Conservation (phyloP, 2,113 vertebrate species). For the Dascyllus trimaculatus region DNA sequence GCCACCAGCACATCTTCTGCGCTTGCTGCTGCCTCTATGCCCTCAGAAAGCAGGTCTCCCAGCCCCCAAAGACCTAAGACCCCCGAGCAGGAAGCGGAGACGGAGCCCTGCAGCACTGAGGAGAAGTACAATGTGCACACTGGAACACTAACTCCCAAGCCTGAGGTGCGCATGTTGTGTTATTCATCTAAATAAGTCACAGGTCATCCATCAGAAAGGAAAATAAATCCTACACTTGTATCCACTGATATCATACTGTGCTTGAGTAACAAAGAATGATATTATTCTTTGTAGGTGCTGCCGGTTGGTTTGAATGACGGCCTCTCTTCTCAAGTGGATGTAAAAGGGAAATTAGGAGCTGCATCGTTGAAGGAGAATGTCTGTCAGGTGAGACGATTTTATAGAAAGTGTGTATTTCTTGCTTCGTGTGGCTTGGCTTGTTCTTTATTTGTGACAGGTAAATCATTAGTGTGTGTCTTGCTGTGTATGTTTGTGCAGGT, state of each 20-base stretch:
- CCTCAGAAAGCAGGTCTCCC: constrained; percentile 41
- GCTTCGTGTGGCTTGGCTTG: background rate
- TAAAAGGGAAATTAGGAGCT: constrained; percentile 90
- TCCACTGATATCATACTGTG: background rate
- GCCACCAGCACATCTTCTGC: constrained; percentile 39
- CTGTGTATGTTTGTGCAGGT: constrained; percentile 82
- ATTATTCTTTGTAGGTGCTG: constrained; percentile 56
- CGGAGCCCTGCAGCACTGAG: constrained; percentile 54
- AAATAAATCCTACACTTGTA: background rate
- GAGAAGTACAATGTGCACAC: constrained; percentile 55
- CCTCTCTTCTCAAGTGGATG: constrained; percentile 85
- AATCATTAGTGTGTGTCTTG: background rate
- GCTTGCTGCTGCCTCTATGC: constrained; percentile 18
- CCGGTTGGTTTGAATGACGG: constrained; percentile 58
- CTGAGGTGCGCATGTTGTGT: constrained; percentile 70
- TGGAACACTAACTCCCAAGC: constrained; percentile 68
- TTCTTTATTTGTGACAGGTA: background rate
- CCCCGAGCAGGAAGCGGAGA: constrained; percentile 55
- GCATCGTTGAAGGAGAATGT: constrained; percentile 96
- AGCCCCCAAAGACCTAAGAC: constrained; percentile 49
- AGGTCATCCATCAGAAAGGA: background rate
- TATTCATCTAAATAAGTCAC: background rate
- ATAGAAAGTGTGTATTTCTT: background rate
- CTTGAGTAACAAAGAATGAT: background rate
- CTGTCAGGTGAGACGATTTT: constrained; percentile 89